A percentile compares a stretch with the other conserved stretches of the same genome.
Evolutionary conservation across 2,797 vertebrate species (phyloP).

Genomic region (Chanos chanos): DNA sequence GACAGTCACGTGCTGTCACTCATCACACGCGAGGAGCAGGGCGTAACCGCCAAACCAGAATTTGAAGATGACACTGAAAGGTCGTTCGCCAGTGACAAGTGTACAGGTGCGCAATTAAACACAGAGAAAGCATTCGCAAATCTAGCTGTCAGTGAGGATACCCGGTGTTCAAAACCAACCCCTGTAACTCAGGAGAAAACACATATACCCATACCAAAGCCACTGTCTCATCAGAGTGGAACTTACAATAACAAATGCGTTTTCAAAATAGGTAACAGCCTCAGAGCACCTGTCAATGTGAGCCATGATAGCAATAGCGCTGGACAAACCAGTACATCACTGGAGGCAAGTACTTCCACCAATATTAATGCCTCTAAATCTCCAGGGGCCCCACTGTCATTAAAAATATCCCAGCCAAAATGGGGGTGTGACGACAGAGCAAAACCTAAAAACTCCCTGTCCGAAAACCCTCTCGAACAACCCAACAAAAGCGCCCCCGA

Average conservation of each 20-base stretch:
- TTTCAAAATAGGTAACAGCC: constrained; percentile 58
- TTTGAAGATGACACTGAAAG: constrained; percentile 51
- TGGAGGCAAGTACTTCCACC: constrained; percentile 42
- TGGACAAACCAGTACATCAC: constrained; percentile 38
- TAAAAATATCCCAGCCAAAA: constrained; percentile 65
- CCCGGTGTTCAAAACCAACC: too few species aligned
- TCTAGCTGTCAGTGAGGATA: too few species aligned
- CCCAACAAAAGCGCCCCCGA: constrained; percentile 26
- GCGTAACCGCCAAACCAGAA: not conserved
- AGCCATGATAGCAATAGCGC: constrained; percentile 46
- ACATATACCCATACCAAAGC: constrained; percentile 35
- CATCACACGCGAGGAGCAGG: constrained; percentile 77
- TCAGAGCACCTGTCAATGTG: constrained; percentile 49
- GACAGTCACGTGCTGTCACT: constrained; percentile 88
- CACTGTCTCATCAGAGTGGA: constrained; percentile 51
- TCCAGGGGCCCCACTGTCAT: constrained; percentile 50
- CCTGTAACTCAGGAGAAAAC: constrained; percentile 16
- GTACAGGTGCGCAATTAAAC: too few species aligned
- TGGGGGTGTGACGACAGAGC: constrained; percentile 45
- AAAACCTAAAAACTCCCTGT: constrained; percentile 44
- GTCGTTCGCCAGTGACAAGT: constrained; percentile 43
- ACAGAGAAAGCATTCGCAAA: too few species aligned
- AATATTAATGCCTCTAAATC: constrained; percentile 46
- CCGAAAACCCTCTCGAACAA: constrained; percentile 45
- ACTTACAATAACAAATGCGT: constrained; percentile 61